phyloP scores from a whole-genome alignment of 1,140 invertebrate genomes.

The Drosophila nikananu region DNA sequence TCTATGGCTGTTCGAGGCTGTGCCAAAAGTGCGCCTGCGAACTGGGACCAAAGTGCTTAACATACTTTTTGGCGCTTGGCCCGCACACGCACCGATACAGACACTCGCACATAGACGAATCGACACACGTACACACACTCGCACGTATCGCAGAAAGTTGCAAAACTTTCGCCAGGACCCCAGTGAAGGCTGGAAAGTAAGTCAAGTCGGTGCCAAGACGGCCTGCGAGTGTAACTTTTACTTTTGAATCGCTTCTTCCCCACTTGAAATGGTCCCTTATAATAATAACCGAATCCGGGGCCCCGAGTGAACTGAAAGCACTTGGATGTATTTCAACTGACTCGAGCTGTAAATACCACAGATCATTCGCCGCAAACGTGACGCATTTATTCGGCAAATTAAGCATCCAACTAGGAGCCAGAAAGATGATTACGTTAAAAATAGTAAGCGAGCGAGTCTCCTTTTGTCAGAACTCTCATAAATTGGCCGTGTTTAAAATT shows the following conservation, averaged over 20 bases:
- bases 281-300: conserved; percentile 4
- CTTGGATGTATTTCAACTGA: conserved; percentile 36
- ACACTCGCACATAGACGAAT: conserved; percentile 62
- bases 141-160: conserved; percentile 74
- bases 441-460: not conserved
- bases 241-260: conserved; percentile 22
- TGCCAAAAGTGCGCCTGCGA: conserved; percentile 63
- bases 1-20: conserved; percentile 8
- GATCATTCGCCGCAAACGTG: conserved; percentile 23
- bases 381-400: not conserved
- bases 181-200: conserved; percentile 76
- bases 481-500: conserved; percentile 11
- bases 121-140: conserved; percentile 66
- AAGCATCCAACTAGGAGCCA: not conserved
- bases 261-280: conserved; percentile 6
- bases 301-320: conserved; percentile 8
- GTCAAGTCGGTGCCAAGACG: conserved; percentile 62
- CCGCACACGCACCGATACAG: conserved; percentile 20
- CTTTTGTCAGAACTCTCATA: not conserved
- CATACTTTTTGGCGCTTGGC: conserved; percentile 73
- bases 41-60: conserved; percentile 76
- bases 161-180: conserved; percentile 47
- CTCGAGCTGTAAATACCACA: not conserved
- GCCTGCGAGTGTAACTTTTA: conserved; percentile 62
- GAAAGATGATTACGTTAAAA: not conserved